These are phyloP conservation scores for Enteromius trimaculatus DNA, from an alignment of 2,797 vertebrate genomes.

Conservation along the genomic window DNA sequence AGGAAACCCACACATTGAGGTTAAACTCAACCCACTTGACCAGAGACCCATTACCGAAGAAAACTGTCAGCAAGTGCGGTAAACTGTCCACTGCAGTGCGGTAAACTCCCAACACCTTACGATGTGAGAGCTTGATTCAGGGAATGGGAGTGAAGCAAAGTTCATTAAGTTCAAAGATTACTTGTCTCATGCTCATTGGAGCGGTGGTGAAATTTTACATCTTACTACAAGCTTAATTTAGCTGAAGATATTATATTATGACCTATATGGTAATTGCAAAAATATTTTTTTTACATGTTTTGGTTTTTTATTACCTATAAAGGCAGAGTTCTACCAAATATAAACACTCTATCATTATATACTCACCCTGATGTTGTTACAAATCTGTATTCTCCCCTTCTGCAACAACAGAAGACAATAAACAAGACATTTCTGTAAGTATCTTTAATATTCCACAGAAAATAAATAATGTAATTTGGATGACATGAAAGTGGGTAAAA, in stretches of 20 bases:
- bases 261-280: not conserved
- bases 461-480: not conserved
- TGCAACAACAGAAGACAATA: not conserved
- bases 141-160: not conserved
- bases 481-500: not conserved
- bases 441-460: not conserved
- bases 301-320: not conserved
- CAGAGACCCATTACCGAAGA: not conserved
- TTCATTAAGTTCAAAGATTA: not conserved
- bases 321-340: not conserved
- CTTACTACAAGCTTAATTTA: no score
- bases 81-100: not conserved
- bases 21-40: not conserved
- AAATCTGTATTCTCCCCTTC: not conserved
- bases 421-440: not conserved
- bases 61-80: not conserved
- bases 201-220: not conserved
- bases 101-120: not conserved
- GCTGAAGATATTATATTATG: not conserved
- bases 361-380: not conserved
- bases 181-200: not conserved
- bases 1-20: not conserved
- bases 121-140: not conserved
- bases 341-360: not conserved
- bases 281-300: not conserved